Evolutionary conservation across 2,797 vertebrate genomes (phyloP), one percentile per base, ranked within the genome.

Genomic region (Halcyon leucocephala): DNA sequence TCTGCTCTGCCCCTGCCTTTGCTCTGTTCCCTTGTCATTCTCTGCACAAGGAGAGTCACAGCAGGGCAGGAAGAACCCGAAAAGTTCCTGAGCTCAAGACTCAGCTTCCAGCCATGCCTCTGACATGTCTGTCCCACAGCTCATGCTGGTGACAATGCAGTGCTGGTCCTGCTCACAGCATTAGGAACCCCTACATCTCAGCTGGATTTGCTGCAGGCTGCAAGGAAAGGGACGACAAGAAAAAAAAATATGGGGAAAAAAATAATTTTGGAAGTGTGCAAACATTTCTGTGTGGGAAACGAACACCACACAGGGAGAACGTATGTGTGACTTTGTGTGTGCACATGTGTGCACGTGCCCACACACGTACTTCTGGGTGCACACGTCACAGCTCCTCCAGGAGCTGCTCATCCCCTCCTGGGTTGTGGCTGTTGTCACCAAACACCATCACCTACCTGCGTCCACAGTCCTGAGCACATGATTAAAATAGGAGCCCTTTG

Each of bases 311-410:
- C 0, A 2, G 41, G 51, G 29, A 55, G 9, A 39, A 10, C 0
- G 1, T 28, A 10, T 1, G 17, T 39, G 64, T 49, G 6, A 25
- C 17, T 39, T 20, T 24, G 20, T 29, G 26, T 21, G 46, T 15
- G 26, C 26, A 51, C 14, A 24, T 20, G 2, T 4, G 4, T 7
- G 29, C 15, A 7, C 10, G 14, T 64, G 29, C 41, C 44, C 35
- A 14, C 79, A 25, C 8, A 33, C 0, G 0, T 14, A n/a, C 12
- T 39, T 29, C 73, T 26, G 17, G 0, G 0, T 26, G 22, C 1
- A 3, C 14, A 82, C 41, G 26, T 35, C 78, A 46, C 2, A 5
- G 16, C 61, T 86, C 48, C 61, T 65, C 51, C 44, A 3, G 2
- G 61, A 80, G 37, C 69, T 66, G 54, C 62, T 90, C 73, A 54